Evolutionary conservation across 2,113 vertebrate genomes (phyloP).

Genomic region (Pelobates fuscus): DNA sequence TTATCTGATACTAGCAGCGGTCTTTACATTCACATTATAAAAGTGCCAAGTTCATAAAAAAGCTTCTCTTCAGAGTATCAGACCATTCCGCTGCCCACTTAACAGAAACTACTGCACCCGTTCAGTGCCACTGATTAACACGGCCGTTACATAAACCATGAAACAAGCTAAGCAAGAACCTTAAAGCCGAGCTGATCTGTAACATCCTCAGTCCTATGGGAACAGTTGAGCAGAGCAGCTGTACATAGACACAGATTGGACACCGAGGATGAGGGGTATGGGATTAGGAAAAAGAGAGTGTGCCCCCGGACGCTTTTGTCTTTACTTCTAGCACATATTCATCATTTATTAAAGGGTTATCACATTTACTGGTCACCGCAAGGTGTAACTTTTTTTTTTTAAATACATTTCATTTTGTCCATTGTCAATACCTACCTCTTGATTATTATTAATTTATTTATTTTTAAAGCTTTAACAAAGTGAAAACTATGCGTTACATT

Average conservation of each 20-base stretch:
- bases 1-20: conserved; percentile 20
- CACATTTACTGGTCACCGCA: no score
- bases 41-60: conserved; percentile 30
- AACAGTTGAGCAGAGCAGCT: conserved; percentile 8
- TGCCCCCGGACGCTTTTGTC: no score
- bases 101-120: conserved; percentile 38
- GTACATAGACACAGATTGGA: conserved; percentile 33
- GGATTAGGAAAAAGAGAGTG: conserved; percentile 22
- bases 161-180: conserved; percentile 42
- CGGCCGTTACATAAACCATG: conserved; percentile 27
- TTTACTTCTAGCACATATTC: no score
- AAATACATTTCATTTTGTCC: no score
- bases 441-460: no score
- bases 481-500: no score
- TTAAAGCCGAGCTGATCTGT: conserved; percentile 28
- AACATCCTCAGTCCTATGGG: conserved; percentile 18
- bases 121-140: conserved; percentile 37
- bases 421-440: no score
- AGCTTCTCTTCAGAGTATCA: conserved; percentile 4
- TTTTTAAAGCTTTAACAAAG: no score
- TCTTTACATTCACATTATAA: conserved; percentile 7
- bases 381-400: no score
- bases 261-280: conserved; percentile 15
- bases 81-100: conserved; percentile 19
- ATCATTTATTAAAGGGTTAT: no score